Percentiles rank a stretch among this genome's conserved stretches.
Conservation (phyloP, 2,113 vertebrate species). For the Callopanchax toddi region DNA sequence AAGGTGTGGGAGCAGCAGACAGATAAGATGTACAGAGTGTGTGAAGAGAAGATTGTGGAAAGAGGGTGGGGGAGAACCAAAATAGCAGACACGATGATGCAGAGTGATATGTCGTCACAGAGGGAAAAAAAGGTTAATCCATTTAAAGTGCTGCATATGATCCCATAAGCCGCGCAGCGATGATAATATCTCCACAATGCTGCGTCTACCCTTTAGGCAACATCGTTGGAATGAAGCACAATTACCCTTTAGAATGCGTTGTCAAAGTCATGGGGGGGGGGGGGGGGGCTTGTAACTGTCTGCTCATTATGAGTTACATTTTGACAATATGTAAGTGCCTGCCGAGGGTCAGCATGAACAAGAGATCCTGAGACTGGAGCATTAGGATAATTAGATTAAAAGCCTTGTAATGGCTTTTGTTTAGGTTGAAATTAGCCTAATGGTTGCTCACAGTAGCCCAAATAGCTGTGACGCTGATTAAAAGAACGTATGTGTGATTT, state of each 20-base stretch:
- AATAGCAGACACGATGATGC: slow-evolving; percentile 24
- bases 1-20: background rate
- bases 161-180: slow-evolving; percentile 35
- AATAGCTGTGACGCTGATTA: slow-evolving; percentile 14
- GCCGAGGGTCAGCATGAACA: slow-evolving; percentile 36
- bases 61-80: background rate
- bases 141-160: slow-evolving; percentile 56
- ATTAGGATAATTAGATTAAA: slow-evolving; percentile 21
- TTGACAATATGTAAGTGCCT: slow-evolving; percentile 31
- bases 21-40: slow-evolving; percentile 11
- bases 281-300: slow-evolving; percentile 7
- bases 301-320: slow-evolving; percentile 35
- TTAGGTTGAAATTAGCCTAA: slow-evolving; percentile 15
- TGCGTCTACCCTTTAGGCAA: slow-evolving; percentile 27
- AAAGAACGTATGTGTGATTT: slow-evolving; percentile 17
- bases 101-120: slow-evolving; percentile 40
- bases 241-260: slow-evolving; percentile 28
- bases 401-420: slow-evolving; percentile 6
- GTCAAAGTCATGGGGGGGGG: slow-evolving; percentile 22
- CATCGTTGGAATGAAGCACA: slow-evolving; percentile 22
- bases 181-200: slow-evolving; percentile 24
- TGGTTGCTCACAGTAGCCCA: slow-evolving; percentile 1
- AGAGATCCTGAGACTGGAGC: slow-evolving; percentile 22
- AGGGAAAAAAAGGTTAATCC: slow-evolving; percentile 63
- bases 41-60: slow-evolving; percentile 8